Base-by-base conservation (phyloP, 2,888 invertebrate genomes). In the Tetragonula carbonaria region DNA sequence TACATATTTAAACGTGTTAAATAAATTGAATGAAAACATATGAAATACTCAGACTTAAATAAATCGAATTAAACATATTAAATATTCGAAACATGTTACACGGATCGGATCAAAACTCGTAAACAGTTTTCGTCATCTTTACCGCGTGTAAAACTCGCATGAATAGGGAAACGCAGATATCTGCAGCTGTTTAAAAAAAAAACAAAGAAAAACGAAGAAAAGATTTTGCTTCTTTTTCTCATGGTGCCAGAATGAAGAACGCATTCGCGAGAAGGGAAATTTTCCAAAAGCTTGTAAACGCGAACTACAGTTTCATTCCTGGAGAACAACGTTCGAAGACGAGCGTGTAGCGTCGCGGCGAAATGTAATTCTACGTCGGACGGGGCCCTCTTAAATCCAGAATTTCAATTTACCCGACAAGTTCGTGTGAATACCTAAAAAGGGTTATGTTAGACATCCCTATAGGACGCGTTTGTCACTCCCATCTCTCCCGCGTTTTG, bases 361-460 rank as follows among this genome's bases (percentile, higher is more conserved):
- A 59, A 28, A 71, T 51, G 82, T 53, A 70, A 82, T 74, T 80
- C 74, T 71, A 62, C 80, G 80, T 51, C 55, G 38, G 51, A 53
- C 67, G n/a, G n/a, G 33, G 13, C 72, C 67, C 55, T 67, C 80
- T 82, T 82, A 80, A 82, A 82, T 80, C 70, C 65, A 71, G 74
- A 82, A 80, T 82, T 82, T 82, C 82, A 82, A 82, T 82, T 82
- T 80, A 71, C 59, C 70, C 66, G 23, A 65, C 79, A 82, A 79
- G 71, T 74, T 74, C 71, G 59, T 28, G 57, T n/a, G 74, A 82
- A 80, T 80, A 66, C 82, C 28, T 80, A 71, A 74, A 74, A 23
- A 62, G 71, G 73, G 57, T 79, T 74, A 74, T 57, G 74, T 63
- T 50, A 75, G 67, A 55, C 78, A 23, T 68, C 55, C 11, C 73